Evolutionary conservation across 2,888 invertebrate species (phyloP), one percentile per base, ranked within the genome.

Genomic region (Drosophila testacea): DNA sequence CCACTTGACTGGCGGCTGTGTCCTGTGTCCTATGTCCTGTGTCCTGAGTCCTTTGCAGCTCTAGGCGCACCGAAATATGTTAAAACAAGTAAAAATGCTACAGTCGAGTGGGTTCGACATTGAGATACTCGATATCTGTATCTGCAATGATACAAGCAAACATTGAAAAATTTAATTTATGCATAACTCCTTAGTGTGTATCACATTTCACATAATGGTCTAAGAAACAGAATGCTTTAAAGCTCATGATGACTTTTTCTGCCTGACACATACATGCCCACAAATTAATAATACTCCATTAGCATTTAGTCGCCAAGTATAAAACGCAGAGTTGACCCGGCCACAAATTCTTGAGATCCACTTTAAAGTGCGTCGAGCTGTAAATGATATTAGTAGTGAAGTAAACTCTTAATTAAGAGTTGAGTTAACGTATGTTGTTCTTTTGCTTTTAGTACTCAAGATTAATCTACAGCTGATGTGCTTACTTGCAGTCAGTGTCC

Each of bases 1-100:
- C 42, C 65, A 74, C 74, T 77, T 70, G 74, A 64, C 68, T 63
- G 38, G 56, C 62, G 66, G 63, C 66, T 51, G 56, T 55, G 44
- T 36, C 44, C 54, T 1, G 38, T 9, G 13, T 30, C 13, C n/a
- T 6, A 5, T 11, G 6, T 28, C 11, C 30, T 13, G 11, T n/a
- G 27, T 47, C 30, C 44, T n/a, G n/a, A 50, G 22, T 22, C 51
- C 27, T 38, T 38, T 38, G 38, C 2, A 22, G 27, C 38, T 42
- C 6, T 16, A 30, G 54, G 54, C 41, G 6, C 16, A 41, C 16
- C 13, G 27, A 6, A 52, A 28, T 51, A 51, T 51, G 51, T 38
- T 51, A 51, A 51, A 32, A 32, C 5, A 48, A 48, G 32, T 30
- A 2, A 10, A 10, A 6, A 10, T 9, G 16, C 47, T 32, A 1